Evolutionary conservation across 1,140 invertebrate species (phyloP), one percentile per base, ranked within the genome.

Genomic region (Habropoda laboriosa): DNA sequence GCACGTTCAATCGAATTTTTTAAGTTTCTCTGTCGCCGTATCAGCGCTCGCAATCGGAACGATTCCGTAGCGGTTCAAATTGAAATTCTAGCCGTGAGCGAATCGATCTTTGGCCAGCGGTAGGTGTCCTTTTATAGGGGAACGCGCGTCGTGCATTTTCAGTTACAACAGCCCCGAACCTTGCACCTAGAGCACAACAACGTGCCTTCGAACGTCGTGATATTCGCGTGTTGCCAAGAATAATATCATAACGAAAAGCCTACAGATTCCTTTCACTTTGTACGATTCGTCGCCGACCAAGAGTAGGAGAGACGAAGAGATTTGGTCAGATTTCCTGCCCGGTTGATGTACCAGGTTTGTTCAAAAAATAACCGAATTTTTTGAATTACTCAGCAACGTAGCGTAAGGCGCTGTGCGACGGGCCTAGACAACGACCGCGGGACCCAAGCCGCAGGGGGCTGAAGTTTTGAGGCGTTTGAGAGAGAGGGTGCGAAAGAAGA

Each of bases 81-180:
- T 58, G 64, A 77, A 70, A 77, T 77, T 77, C 74, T 47, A 47
- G 12, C 6, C 51, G 51, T 18, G 74, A n/a, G 24, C 32, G 64
- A 57, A 77, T 77, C 74, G 74, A 77, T 77, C 74, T 76, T 76
- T 77, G 53, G 53, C 64, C 38, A 57, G 27, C 30, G 12, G 30
- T 42, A 58, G 74, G 32, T 40, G 74, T 70, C 42, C 64, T 77
- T 76, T 77, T 70, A 64, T 77, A 77, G 30, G 32, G 16, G 74
- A 42, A 21, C 16, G 27, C 53, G 74, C 53, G n/a, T 47, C 40
- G 13, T 70, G 64, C 51, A 77, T 77, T 70, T 18, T 21, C 51
- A 68, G 64, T 68, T 66, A 55, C 51, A 27, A 35, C 40, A 7
- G 40, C 6, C 0, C 4, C 0, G 40, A 6, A 5, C 16, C 30